These are phyloP conservation scores for Garra rufa DNA, from an alignment of 2,113 vertebrate species.

Conservation along the genomic window DNA sequence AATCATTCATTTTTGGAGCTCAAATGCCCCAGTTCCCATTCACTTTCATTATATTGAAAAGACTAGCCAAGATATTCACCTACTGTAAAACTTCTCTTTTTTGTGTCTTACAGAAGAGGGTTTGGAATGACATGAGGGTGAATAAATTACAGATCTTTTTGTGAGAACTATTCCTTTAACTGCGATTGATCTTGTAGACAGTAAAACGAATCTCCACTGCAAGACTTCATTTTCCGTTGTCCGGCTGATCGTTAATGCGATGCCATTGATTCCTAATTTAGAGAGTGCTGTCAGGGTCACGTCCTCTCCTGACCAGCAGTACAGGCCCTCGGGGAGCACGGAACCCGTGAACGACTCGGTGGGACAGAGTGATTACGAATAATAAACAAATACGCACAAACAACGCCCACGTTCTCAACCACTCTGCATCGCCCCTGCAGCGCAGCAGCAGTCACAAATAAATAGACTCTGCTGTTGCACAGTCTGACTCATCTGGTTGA, in stretches of 20 bases:
- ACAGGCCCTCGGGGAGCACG: neutral
- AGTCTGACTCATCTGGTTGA: conserved; percentile 28
- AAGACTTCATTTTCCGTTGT: conserved; percentile 14
- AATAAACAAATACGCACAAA: conserved; percentile 29
- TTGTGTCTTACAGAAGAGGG: neutral
- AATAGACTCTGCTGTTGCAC: conserved; percentile 3
- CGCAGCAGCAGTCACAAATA: conserved; percentile 25
- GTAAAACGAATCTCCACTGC: neutral
- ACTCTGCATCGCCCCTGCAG: conserved; percentile 29
- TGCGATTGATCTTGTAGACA: neutral
- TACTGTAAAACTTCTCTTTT: neutral
- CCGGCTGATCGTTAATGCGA: neutral
- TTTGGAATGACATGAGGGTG: neutral
- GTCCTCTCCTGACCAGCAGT: conserved; percentile 6
- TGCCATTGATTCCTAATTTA: conserved; percentile 41
- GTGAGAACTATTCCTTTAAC: neutral
- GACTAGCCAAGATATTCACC: neutral
- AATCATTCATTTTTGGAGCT: neutral
- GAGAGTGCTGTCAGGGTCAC: conserved; percentile 19
- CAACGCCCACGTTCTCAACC: conserved; percentile 1
- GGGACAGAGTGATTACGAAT: conserved; percentile 21
- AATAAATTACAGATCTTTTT: neutral
- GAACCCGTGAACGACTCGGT: neutral
- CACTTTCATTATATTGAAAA: neutral
- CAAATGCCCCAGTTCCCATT: neutral